phyloP scores from a whole-genome alignment of 2,888 invertebrate genomes.

The Athalia circularis region DNA sequence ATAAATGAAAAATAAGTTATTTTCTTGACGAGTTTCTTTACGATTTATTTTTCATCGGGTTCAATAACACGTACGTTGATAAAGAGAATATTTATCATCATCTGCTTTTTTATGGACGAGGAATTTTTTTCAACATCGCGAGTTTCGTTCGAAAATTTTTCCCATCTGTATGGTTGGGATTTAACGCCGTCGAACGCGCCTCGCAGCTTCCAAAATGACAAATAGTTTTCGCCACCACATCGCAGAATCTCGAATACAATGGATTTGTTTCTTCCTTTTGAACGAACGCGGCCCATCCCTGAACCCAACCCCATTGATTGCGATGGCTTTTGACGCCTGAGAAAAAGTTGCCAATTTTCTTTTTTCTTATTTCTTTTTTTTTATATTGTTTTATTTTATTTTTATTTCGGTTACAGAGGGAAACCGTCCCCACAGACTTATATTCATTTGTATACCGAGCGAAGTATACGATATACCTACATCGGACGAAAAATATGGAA shows the following conservation, averaged over 20 bases:
- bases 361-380: background rate
- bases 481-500: no score
- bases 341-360: slow-evolving; percentile 24
- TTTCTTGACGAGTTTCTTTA: background rate
- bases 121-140: background rate
- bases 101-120: background rate
- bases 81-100: background rate
- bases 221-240: slow-evolving; percentile 26
- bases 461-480: slow-evolving; percentile 7
- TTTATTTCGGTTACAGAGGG: background rate
- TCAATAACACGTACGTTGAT: no score
- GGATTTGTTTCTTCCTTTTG: slow-evolving; percentile 4
- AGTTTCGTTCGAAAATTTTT: background rate
- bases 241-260: slow-evolving; percentile 19
- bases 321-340: slow-evolving; percentile 22
- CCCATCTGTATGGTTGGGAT: background rate
- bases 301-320: background rate
- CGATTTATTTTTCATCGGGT: background rate
- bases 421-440: background rate
- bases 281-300: background rate
- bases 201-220: background rate
- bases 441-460: background rate
- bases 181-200: background rate
- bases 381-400: background rate
- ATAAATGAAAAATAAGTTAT: background rate